These are phyloP conservation scores for Zophobas morio DNA, from an alignment of 1,140 invertebrate genomes.

Conservation along the genomic window DNA sequence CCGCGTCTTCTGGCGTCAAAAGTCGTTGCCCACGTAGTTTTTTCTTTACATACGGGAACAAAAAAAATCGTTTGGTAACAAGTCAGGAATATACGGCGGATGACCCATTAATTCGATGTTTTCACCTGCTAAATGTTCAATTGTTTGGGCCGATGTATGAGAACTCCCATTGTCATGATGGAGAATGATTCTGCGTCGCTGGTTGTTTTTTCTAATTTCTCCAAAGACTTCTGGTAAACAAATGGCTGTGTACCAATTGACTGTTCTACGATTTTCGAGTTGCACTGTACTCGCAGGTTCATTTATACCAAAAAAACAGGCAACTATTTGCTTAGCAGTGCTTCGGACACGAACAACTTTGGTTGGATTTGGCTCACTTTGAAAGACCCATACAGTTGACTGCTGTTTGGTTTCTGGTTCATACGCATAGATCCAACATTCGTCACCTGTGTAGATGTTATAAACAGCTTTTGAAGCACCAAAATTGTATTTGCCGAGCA, in stretches of 20 bases:
- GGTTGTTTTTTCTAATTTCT: constrained; percentile 53
- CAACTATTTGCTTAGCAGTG: constrained; percentile 61
- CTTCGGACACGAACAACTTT: constrained; percentile 62
- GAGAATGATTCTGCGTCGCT: constrained; percentile 56
- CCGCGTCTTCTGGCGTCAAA: constrained; percentile 56
- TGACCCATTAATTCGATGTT: constrained; percentile 59
- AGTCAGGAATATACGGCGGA: constrained; percentile 63
- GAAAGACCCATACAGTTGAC: constrained; percentile 47
- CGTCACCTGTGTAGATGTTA: constrained; percentile 47
- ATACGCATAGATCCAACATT: constrained; percentile 39
- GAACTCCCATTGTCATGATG: constrained; percentile 61
- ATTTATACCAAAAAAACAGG: constrained; percentile 57
- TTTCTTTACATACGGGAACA: constrained; percentile 63
- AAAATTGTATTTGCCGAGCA: constrained; percentile 51
- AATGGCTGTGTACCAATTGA: constrained; percentile 33
- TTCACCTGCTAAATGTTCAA: constrained; percentile 58
- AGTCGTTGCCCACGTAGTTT: constrained; percentile 59
- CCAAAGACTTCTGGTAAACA: constrained; percentile 56
- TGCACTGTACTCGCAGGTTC: constrained; percentile 56
- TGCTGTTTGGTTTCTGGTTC: constrained; percentile 39
- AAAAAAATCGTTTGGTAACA: constrained; percentile 58
- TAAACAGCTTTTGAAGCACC: constrained; percentile 54
- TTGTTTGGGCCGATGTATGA: constrained; percentile 53
- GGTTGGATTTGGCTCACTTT: constrained; percentile 64
- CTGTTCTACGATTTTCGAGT: constrained; percentile 14